phyloP scores from a whole-genome alignment of 2,113 vertebrate genomes.

The Bombycilla garrulus region DNA sequence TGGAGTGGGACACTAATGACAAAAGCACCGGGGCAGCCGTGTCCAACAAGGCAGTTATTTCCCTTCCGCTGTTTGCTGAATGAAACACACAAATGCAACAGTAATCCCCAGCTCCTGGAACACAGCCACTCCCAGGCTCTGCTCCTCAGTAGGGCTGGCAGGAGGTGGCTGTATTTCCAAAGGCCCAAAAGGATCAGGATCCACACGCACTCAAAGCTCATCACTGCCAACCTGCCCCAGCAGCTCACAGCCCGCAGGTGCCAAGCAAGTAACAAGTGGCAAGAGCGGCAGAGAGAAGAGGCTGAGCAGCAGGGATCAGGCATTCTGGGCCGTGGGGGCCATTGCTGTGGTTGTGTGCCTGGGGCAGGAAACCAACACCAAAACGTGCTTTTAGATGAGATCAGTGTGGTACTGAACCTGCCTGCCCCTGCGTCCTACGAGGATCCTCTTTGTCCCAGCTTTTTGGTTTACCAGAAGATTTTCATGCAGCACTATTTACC shows the following conservation, averaged over 20 bases:
- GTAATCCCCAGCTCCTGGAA: neutral
- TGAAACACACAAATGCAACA: neutral
- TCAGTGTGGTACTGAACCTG: neutral
- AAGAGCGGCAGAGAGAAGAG: neutral
- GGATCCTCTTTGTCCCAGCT: neutral
- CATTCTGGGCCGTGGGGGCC: neutral
- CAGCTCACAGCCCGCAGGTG: neutral
- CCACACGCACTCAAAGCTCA: accelerated
- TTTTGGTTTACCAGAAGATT: neutral
- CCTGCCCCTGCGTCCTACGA: neutral
- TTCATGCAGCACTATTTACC: neutral
- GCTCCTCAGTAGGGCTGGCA: neutral
- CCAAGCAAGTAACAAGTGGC: neutral
- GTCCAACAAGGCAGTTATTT: neutral
- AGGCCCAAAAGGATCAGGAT: neutral
- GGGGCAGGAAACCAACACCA: neutral
- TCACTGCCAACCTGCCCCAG: neutral
- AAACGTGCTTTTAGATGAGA: neutral
- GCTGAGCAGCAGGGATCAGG: neutral
- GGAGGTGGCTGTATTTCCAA: neutral
- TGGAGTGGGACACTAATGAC: neutral
- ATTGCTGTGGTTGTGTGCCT: accelerated
- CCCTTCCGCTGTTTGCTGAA: neutral
- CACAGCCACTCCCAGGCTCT: neutral
- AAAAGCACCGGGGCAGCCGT: neutral